Evolutionary conservation across 2,113 vertebrate species (phyloP).

Genomic region (Erinaceus europaeus): DNA sequence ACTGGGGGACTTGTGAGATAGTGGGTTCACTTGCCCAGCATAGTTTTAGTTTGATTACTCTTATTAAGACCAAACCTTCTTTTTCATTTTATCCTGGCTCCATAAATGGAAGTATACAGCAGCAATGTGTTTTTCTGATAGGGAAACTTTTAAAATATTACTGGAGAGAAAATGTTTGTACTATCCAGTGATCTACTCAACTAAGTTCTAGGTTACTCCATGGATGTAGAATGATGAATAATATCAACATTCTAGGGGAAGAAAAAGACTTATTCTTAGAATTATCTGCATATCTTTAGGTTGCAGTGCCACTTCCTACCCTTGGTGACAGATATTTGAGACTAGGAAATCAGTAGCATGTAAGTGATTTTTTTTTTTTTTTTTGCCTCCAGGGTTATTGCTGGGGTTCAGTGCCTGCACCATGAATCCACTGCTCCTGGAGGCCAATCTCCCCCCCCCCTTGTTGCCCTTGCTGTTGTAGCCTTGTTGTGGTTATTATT

Average conservation of each 20-base stretch:
- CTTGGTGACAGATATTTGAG: background rate
- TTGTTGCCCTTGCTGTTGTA: no score
- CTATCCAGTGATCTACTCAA: background rate
- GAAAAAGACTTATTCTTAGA: background rate
- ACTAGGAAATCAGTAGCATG: background rate
- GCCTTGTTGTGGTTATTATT: no score
- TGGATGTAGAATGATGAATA: background rate
- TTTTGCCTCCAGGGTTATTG: no score
- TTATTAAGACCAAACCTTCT: background rate
- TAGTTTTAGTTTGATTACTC: conserved; percentile 13
- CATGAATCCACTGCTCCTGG: no score
- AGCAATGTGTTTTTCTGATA: conserved; percentile 35
- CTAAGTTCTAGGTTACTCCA: background rate
- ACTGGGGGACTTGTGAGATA: conserved; percentile 2
- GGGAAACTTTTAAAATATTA: conserved; percentile 2
- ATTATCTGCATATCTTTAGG: background rate
- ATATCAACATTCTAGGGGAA: background rate
- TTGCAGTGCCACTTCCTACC: background rate
- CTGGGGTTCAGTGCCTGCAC: no score
- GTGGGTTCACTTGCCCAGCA: background rate
- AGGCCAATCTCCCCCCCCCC: no score
- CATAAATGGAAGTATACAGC: background rate
- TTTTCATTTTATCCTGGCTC: conserved; percentile 25
- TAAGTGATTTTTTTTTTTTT: background rate
- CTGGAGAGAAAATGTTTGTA: conserved; percentile 29